Conservation (phyloP, 1,140 invertebrate species). For the Calycopis cecrops region DNA sequence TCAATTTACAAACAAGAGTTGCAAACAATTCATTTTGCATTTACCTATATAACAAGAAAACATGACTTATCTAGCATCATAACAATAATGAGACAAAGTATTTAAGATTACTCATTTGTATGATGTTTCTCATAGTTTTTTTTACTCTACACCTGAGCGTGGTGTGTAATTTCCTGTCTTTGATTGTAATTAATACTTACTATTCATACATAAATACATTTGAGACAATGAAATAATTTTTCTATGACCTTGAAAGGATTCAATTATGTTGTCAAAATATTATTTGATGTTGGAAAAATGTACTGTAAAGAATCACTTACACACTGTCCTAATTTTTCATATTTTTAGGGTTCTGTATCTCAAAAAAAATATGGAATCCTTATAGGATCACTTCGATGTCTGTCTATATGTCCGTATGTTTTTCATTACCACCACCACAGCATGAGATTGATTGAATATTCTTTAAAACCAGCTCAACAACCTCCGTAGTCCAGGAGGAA, state of each 20-base stretch:
- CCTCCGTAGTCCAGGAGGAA: no score
- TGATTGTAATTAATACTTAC: slow-evolving; percentile 3
- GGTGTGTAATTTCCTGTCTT: neutral
- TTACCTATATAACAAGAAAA: neutral
- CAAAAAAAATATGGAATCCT: no score
- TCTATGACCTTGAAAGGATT: slow-evolving; percentile 3
- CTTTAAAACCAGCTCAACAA: no score
- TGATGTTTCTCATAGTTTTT: slow-evolving; percentile 5
- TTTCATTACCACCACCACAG: no score
- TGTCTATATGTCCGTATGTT: no score
- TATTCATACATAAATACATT: neutral
- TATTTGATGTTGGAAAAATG: neutral
- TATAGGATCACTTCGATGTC: no score
- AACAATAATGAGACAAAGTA: slow-evolving; percentile 4
- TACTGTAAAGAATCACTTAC: neutral
- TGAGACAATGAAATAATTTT: slow-evolving; percentile 2
- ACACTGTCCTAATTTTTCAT: no score
- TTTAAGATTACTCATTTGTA: slow-evolving; percentile 8
- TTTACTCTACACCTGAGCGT: slow-evolving; percentile 4
- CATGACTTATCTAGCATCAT: slow-evolving; percentile 6
- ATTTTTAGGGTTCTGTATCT: no score
- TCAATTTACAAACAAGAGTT: no score
- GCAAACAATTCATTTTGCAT: no score
- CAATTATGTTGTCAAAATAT: slow-evolving; percentile 1
- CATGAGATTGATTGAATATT: no score